Evolutionary conservation across 1,140 invertebrate genomes (phyloP).

Genomic region (Drosophila neocordata): DNA sequence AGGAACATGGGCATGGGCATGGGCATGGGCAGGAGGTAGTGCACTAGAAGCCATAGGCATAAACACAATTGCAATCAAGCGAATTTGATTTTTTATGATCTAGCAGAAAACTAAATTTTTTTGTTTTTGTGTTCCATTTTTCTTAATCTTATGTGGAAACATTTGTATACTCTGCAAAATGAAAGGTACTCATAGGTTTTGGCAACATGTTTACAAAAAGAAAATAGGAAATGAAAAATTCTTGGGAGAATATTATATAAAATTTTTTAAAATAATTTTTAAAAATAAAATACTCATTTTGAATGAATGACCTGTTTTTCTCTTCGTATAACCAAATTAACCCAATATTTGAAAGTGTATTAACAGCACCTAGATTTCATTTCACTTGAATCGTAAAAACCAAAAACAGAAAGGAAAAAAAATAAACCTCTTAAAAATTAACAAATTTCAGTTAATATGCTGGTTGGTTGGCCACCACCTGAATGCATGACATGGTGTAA

Average conservation of each 20-base stretch:
- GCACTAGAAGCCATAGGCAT: background rate
- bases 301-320: too few species aligned
- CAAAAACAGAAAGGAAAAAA: background rate
- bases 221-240: too few species aligned
- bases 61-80: constrained; percentile 34
- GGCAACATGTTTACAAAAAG: too few species aligned
- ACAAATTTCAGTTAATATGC: constrained; percentile 5
- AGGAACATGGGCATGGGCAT: background rate
- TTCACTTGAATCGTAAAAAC: background rate
- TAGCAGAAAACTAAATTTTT: constrained; percentile 17
- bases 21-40: background rate
- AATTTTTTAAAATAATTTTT: too few species aligned
- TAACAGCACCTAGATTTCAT: background rate
- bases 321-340: too few species aligned
- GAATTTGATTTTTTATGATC: constrained; percentile 39
- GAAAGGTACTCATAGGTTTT: too few species aligned
- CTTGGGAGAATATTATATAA: too few species aligned
- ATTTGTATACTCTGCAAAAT: too few species aligned
- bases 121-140: constrained; percentile 18
- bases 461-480: constrained; percentile 2
- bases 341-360: too few species aligned
- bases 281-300: too few species aligned
- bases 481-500: constrained; percentile 20
- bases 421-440: background rate
- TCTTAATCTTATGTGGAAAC: too few species aligned